These are phyloP conservation scores for Psilopogon haemacephalus DNA, from an alignment of 2,113 vertebrate species.

Conservation along the genomic window DNA sequence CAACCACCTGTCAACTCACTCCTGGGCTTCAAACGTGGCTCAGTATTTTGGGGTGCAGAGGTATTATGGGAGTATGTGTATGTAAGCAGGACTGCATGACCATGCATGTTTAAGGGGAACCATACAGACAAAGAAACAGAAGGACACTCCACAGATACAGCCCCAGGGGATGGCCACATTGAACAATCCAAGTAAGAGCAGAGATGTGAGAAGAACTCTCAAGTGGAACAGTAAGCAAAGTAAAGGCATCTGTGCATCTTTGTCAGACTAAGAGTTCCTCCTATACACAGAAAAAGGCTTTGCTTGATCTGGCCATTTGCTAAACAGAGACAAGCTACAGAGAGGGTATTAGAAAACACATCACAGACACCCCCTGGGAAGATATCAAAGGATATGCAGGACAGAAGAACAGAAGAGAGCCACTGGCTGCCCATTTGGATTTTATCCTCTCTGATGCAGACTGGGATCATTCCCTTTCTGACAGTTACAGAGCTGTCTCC, in stretches of 20 bases:
- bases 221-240: background rate
- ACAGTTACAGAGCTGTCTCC: background rate
- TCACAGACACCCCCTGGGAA: background rate
- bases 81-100: background rate
- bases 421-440: background rate
- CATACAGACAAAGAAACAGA: background rate
- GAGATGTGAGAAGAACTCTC: background rate
- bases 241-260: background rate
- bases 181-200: background rate
- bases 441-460: background rate
- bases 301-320: background rate
- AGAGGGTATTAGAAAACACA: background rate
- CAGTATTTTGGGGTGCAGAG: background rate
- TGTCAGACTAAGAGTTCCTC: background rate
- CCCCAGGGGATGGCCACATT: background rate
- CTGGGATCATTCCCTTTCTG: background rate
- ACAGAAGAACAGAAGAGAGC: background rate
- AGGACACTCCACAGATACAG: background rate
- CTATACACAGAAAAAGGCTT: background rate
- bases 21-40: background rate
- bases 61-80: background rate
- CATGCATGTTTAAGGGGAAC: background rate
- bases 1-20: background rate
- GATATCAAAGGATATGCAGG: rapidly evolving
- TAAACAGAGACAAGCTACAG: background rate